A percentile compares a stretch with the other conserved stretches of the same genome.
Conservation (phyloP, 1,140 invertebrate species). For the Contarinia nasturtii region DNA sequence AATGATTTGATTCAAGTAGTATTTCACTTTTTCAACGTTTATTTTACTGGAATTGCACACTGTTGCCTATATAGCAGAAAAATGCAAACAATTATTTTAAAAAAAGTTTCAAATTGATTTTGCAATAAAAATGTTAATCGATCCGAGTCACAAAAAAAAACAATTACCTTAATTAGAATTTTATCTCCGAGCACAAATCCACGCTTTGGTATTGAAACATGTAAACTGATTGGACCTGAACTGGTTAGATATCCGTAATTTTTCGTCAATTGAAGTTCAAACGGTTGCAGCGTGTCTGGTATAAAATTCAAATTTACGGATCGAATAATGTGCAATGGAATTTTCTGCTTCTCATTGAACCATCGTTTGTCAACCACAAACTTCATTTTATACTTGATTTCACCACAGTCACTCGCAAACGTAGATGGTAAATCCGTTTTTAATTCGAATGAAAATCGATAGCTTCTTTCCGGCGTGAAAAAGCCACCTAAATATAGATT, state of each 20-base stretch:
- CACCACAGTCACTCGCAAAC: slow-evolving; percentile 18
- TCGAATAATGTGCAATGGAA: slow-evolving; percentile 17
- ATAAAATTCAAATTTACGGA: slow-evolving; percentile 11
- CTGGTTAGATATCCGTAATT: slow-evolving; percentile 15
- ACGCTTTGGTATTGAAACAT: slow-evolving; percentile 16
- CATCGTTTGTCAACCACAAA: slow-evolving; percentile 18
- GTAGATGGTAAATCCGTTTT: slow-evolving; percentile 14
- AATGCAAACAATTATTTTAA: not conserved
- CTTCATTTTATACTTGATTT: slow-evolving; percentile 21
- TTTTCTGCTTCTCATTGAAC: slow-evolving; percentile 19
- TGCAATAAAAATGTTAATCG: too few relatives aligned
- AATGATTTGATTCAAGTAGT: slow-evolving; percentile 15
- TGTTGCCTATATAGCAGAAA: slow-evolving; percentile 11
- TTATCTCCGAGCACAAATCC: slow-evolving; percentile 18
- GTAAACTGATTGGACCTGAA: slow-evolving; percentile 18
- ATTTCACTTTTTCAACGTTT: slow-evolving; percentile 20
- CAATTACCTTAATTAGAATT: slow-evolving; percentile 8
- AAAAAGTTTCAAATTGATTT: not conserved
- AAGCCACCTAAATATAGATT: too few relatives aligned
- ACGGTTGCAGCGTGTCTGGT: slow-evolving; percentile 11
- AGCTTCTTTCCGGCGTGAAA: slow-evolving; percentile 1
- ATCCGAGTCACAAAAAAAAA: too few relatives aligned
- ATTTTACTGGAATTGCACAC: slow-evolving; percentile 20
- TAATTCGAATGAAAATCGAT: slow-evolving; percentile 14
- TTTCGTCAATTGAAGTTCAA: slow-evolving; percentile 13